These are phyloP conservation scores for Gymnocypris eckloni DNA, from an alignment of 2,797 vertebrate species.

Conservation along the genomic window DNA sequence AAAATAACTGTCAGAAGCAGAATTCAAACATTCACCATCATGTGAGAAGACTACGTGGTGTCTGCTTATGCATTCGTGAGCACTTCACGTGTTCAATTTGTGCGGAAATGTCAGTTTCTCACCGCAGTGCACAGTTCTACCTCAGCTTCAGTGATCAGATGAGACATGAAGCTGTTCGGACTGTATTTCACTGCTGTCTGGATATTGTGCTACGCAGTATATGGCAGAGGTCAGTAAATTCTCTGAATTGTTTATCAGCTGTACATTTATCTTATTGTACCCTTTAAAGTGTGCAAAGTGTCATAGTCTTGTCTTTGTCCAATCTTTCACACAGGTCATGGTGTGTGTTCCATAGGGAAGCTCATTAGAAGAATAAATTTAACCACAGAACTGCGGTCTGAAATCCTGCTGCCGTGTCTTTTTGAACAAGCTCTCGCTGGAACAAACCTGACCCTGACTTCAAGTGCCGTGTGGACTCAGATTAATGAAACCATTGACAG, in stretches of 20 bases:
- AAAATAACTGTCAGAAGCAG: not conserved
- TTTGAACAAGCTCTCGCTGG: slow-evolving; percentile 6
- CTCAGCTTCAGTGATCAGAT: not conserved
- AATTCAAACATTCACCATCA: not conserved
- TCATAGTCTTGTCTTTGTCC: not conserved
- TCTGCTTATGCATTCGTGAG: not conserved
- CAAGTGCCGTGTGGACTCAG: slow-evolving; percentile 18
- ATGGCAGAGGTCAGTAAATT: not conserved
- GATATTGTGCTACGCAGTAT: not conserved
- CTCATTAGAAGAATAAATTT: not conserved
- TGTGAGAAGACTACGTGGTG: not conserved
- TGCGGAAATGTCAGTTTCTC: not conserved
- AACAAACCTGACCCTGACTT: not conserved
- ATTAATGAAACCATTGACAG: rapidly evolving
- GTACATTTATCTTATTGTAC: not conserved
- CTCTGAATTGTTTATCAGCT: not conserved
- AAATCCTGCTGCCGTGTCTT: slow-evolving; percentile 45
- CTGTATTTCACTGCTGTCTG: not conserved
- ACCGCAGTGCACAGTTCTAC: not conserved
- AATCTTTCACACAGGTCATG: not conserved
- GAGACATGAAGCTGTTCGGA: not conserved
- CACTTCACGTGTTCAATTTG: not conserved
- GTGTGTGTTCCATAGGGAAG: not conserved
- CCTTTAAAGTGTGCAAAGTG: not conserved
- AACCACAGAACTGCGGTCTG: slow-evolving; percentile 32